phyloP scores from a whole-genome alignment of 2,797 vertebrate genomes.

The Masticophis lateralis region DNA sequence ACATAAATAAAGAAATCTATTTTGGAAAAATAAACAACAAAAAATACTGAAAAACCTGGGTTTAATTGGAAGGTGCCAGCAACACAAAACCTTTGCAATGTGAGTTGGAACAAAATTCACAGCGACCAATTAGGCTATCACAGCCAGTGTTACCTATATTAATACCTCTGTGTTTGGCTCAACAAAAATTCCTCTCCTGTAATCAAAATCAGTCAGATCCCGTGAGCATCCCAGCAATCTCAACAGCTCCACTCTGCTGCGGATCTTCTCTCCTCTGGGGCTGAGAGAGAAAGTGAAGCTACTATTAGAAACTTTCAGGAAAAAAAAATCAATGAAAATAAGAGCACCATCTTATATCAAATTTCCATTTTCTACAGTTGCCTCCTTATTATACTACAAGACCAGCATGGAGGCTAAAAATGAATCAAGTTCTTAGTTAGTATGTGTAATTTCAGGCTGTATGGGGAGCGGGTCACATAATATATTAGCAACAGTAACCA shows the following conservation, averaged over 20 bases:
- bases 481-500: background rate
- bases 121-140: background rate
- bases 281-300: conserved; percentile 58
- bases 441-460: background rate
- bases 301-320: background rate
- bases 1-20: background rate
- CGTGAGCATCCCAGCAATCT: conserved; percentile 70
- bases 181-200: conserved; percentile 72
- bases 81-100: background rate
- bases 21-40: background rate
- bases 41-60: background rate
- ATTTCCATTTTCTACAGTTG: background rate
- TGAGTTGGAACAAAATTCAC: background rate
- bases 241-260: conserved; percentile 84
- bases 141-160: background rate
- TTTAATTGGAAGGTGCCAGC: background rate
- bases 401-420: too few relatives aligned
- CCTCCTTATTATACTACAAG: background rate
- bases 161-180: conserved; percentile 16
- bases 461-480: background rate
- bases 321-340: background rate
- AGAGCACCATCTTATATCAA: background rate
- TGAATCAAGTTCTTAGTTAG: background rate
- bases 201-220: conserved; percentile 82
- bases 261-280: conserved; percentile 79